Evolutionary conservation across 2,113 vertebrate genomes (phyloP).

Genomic region (Python bivittatus): DNA sequence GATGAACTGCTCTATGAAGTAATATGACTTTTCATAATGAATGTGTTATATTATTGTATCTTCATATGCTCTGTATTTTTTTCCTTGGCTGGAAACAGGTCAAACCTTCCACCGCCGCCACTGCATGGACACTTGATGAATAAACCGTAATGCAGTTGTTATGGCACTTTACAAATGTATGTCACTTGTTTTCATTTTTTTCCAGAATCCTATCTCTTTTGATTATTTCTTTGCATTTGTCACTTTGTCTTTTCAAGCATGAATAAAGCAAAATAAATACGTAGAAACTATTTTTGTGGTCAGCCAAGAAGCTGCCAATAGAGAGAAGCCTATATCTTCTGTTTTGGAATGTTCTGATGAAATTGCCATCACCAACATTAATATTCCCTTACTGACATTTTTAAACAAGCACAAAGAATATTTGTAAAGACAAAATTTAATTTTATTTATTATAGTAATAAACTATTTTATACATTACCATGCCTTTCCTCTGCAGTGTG

Average conservation of each 20-base stretch:
- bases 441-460: slow-evolving; percentile 93
- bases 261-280: slow-evolving; percentile 63
- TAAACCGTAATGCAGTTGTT: slow-evolving; percentile 58
- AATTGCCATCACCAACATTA: slow-evolving; percentile 70
- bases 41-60: slow-evolving; percentile 69
- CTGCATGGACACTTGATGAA: slow-evolving; percentile 66
- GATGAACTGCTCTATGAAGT: slow-evolving; percentile 61
- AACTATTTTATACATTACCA: slow-evolving; percentile 93
- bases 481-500: slow-evolving; percentile 38
- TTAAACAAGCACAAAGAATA: slow-evolving; percentile 94
- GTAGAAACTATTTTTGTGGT: slow-evolving; percentile 83
- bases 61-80: slow-evolving; percentile 58
- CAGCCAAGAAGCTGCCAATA: slow-evolving; percentile 80
- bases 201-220: slow-evolving; percentile 63
- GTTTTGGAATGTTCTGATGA: slow-evolving; percentile 72
- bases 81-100: slow-evolving; percentile 61
- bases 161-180: slow-evolving; percentile 66
- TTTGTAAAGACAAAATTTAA: slow-evolving; percentile 91
- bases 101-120: slow-evolving; percentile 48
- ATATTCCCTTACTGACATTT: slow-evolving; percentile 80
- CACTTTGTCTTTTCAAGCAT: slow-evolving; percentile 76
- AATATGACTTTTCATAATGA: slow-evolving; percentile 60
- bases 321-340: slow-evolving; percentile 61
- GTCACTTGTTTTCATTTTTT: slow-evolving; percentile 63
- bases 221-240: slow-evolving; percentile 70